phyloP scores from a whole-genome alignment of 35 echinoderm and acorn worm species.

The Apostichopus parvimensis region DNA sequence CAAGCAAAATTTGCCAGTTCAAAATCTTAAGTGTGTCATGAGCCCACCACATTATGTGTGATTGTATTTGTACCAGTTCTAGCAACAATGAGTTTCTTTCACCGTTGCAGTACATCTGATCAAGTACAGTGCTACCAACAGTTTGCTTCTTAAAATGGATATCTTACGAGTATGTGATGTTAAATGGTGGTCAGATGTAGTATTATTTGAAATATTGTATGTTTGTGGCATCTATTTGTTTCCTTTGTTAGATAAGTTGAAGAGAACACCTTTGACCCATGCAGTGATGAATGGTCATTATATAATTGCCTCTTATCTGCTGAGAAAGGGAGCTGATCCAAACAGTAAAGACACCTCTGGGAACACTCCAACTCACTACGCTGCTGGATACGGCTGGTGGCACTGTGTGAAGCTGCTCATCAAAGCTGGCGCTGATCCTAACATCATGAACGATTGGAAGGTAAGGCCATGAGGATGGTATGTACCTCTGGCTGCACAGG shows the following conservation, averaged over 20 bases:
- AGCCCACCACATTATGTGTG: no score
- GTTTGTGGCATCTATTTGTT: no score
- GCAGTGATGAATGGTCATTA: conserved; percentile 91
- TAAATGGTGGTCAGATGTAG: not conserved
- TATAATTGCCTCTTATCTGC: conserved; percentile 71
- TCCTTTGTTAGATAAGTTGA: conserved; percentile 76
- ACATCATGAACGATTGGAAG: conserved; percentile 96
- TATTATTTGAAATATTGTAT: not conserved
- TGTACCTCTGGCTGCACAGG: no score
- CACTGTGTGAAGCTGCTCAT: conserved; percentile 78
- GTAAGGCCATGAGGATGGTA: conserved; percentile 30
- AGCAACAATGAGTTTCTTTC: no score
- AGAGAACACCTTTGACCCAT: conserved; percentile 75
- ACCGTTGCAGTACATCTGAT: no score
- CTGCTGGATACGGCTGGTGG: conserved; percentile 94
- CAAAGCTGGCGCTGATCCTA: conserved; percentile 77
- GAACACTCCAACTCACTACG: conserved; percentile 86
- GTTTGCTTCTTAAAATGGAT: no score
- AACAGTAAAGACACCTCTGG: conserved; percentile 89
- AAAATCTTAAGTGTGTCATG: no score
- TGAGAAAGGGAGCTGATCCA: conserved; percentile 84
- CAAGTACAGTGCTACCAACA: no score
- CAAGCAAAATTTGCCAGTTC: no score
- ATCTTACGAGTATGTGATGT: not conserved
- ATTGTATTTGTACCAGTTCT: no score